A percentile compares a stretch with the other conserved stretches of the same genome.
Conservation (phyloP, 2,113 vertebrate species). For the Rhinopithecus roxellana region DNA sequence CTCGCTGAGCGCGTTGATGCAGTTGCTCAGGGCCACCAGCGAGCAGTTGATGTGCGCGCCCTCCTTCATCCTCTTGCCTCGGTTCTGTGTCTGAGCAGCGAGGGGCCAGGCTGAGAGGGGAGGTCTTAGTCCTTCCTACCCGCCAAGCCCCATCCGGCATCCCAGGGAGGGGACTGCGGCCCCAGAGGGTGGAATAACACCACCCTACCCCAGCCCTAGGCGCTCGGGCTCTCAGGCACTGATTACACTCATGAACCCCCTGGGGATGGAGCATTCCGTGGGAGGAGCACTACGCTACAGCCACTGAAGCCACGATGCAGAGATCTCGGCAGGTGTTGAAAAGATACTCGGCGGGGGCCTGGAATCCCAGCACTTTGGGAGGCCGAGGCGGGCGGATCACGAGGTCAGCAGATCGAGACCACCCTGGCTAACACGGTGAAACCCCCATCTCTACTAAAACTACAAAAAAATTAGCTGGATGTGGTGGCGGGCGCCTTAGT, state of each 20-base stretch:
- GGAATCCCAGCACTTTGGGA: no score
- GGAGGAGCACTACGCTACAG: rapidly evolving
- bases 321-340: rapidly evolving
- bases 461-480: no score
- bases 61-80: constrained; percentile 86
- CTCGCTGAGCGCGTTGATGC: constrained; percentile 93
- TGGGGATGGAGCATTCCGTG: rapidly evolving
- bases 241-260: no score
- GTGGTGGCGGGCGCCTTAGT: no score
- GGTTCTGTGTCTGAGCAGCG: constrained; percentile 78
- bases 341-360: no score
- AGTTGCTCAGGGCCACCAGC: constrained; percentile 93
- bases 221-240: not conserved
- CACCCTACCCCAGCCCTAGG: not conserved
- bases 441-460: no score
- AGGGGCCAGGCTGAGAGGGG: not conserved
- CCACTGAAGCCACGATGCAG: rapidly evolving
- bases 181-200: not conserved
- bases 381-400: no score
- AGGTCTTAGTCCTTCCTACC: not conserved
- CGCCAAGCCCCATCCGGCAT: rapidly evolving
- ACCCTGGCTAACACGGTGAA: no score
- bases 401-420: no score
- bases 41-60: constrained; percentile 95
- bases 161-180: not conserved